Base-by-base conservation (phyloP, 2,797 vertebrate species). In the Pipistrellus pipistrellus region DNA sequence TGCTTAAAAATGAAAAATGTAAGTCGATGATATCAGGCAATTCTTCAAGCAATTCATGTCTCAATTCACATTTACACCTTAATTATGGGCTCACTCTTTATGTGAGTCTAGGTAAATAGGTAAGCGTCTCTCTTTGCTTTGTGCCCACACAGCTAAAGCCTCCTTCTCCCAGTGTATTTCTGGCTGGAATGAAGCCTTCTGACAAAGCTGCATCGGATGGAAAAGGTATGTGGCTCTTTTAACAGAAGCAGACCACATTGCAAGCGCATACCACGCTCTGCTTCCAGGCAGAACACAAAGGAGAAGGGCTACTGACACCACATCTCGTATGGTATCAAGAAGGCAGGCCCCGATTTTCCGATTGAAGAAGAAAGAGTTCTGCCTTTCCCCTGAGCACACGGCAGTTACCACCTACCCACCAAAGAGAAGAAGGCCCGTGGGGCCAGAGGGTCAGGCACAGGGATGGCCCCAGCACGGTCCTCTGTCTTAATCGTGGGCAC, bases 1-100 rank as follows among this genome's bases (percentile, higher is more conserved):
- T 86, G 38, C 80, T 87, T 95, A 92, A 32, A 80, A 44, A 76
- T 83, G 11, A n/a, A 86, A 88, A 91, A 71, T 55, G 59, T 83
- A 78, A 82, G 35, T 77, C 48, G n/a, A 59, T 86, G n/a, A 69
- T 55, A 88, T 72, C 69, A 87, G 23, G 89, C 64, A 80, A 68
- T 87, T 85, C 64, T 81, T 91, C 25, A 93, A 88, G 44, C 44
- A 84, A 80, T 35, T 85, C 30, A 86, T 53, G 23, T 76, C 75
- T 72, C 71, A 78, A 23, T 66, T 95, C 84, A 88, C 53, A 95
- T 84, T 85, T 55, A 57, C 13, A 27, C 13, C 20, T 7, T 38
- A 71, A 23, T 55, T 41, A 69, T 35, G 69, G 41, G 51, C 41
- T 95, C 84, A 44, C 10, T 73, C 93, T 48, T 88, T 75, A 62